Evolutionary conservation across 2,113 vertebrate genomes (phyloP), one percentile per base, ranked within the genome.

Genomic region (Verasper variegatus): DNA sequence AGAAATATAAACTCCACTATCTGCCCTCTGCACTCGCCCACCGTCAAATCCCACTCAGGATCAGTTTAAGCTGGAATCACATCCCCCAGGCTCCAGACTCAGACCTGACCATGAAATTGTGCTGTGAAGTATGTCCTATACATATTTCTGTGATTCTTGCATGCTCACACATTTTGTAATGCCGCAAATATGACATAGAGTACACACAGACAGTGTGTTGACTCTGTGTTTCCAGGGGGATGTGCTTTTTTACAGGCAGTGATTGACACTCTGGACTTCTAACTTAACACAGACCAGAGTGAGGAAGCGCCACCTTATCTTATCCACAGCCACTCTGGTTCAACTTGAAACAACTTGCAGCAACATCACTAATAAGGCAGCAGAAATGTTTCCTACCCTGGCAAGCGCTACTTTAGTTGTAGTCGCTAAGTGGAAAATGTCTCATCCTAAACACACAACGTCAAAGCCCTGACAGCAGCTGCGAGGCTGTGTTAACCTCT

Each of bases 301-400:
- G n/a, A 58, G 74, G 60, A 84, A 72, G 24, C 21, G 45, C 17
- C 1, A 4, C 18, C n/a, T 87, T 87, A 88, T 90, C 86, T 88
- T 69, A 83, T 90, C 81, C 52, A 23, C 31, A 1, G 15, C 20
- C 9, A 2, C 63, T 65, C 23, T 74, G 35, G 60, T 23, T 61
- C 37, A 86, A 40, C 67, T 54, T 64, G 45, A 80, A 68, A 49
- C 45, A 37, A 61, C 66, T 61, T 73, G 20, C 42, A 81, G 60
- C 74, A 77, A 26, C 76, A 73, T 76, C 17, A 11, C 49, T 57
- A 55, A 72, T n/a, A 18, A 51, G 18, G 24, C 8, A 61, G 57
- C 4, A 60, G 23, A 45, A 24, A 13, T 59, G 58, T 73, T 66
- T 69, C 51, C 62, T 26, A 5, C 49, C n/a, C 12, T 52, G 0